Evolutionary conservation across 2,888 invertebrate genomes (phyloP).

Genomic region (Thera britannica): DNA sequence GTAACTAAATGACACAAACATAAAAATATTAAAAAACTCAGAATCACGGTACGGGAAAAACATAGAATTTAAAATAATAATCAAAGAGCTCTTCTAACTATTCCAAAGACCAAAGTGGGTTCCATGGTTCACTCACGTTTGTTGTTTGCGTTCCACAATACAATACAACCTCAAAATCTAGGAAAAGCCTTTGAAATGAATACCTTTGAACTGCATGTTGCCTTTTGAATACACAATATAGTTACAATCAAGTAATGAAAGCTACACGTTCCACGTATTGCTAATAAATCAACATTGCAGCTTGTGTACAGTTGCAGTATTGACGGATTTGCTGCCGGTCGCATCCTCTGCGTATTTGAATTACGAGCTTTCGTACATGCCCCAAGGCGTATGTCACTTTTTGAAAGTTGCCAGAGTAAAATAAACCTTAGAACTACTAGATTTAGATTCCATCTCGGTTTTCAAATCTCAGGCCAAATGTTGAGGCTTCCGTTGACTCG

Average conservation of each 20-base stretch:
- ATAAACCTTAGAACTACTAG: not conserved
- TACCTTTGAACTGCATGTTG: not conserved
- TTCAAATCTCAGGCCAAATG: too few species aligned
- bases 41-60: too few species aligned
- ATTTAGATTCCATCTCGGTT: conserved; percentile 2
- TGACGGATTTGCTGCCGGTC: conserved; percentile 42
- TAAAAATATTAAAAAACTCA: too few species aligned
- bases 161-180: too few species aligned
- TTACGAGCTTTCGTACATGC: conserved; percentile 30
- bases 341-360: conserved; percentile 36
- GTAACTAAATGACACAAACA: too few species aligned
- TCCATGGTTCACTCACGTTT: too few species aligned
- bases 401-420: not conserved
- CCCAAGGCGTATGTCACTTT: conserved; percentile 11
- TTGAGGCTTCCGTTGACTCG: too few species aligned
- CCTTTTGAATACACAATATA: not conserved
- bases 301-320: conserved; percentile 31
- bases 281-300: conserved; percentile 38
- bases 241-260: conserved; percentile 31
- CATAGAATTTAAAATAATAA: too few species aligned
- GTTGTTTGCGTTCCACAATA: too few species aligned
- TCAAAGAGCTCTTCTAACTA: too few species aligned
- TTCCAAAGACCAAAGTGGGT: too few species aligned
- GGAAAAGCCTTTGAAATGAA: too few species aligned
- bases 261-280: conserved; percentile 29